Evolutionary conservation across 2,888 invertebrate species (phyloP), one percentile per base, ranked within the genome.

Genomic region (Ashinkailepas kermadecensis): DNA sequence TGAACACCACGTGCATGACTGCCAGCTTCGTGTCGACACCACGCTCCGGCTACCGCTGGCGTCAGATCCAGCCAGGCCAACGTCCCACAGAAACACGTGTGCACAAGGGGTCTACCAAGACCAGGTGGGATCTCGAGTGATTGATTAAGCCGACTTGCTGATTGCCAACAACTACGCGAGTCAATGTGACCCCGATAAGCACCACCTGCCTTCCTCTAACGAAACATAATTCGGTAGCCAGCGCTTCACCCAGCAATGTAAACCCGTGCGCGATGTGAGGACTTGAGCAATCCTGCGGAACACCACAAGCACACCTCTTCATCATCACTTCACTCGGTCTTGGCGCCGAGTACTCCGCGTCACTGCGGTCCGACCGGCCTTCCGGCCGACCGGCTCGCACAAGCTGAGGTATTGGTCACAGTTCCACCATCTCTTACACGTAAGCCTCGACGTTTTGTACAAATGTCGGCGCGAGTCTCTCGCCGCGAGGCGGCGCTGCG

Each of bases 361-460:
- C 67, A 25, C 12, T 12, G 4, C 67, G 4, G 6, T 67, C 23
- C 4, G 23, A 12, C 12, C 1, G 25, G 25, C 10, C 11, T 6
- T 7, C 23, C 10, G 67, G 12, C 67, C n/a, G 11, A 25, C 8
- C n/a, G 11, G 23, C 23, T 8, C 23, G 23, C 67, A 39, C 11
- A 23, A 70, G 25, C 74, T 74, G 74, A 74, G 74, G 74, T 74
- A 74, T 54, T 54, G 18, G 74, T 54, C 74, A 56, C 54, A 23
- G 25, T 54, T 70, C n/a, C 13, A 12, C 21, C 39, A 70, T 13
- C 13, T 1, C 21, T 56, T 74, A 74, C 15, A 74, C 74, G 56
- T 74, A 74, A 54, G 74, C 74, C 74, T 74, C 74, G 21, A 74
- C 74, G 54, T 74, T 74, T 74, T 74, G 74, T 74, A 74, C 74